Conservation (phyloP, 2,113 vertebrate genomes). For the Psittacus erithacus region DNA sequence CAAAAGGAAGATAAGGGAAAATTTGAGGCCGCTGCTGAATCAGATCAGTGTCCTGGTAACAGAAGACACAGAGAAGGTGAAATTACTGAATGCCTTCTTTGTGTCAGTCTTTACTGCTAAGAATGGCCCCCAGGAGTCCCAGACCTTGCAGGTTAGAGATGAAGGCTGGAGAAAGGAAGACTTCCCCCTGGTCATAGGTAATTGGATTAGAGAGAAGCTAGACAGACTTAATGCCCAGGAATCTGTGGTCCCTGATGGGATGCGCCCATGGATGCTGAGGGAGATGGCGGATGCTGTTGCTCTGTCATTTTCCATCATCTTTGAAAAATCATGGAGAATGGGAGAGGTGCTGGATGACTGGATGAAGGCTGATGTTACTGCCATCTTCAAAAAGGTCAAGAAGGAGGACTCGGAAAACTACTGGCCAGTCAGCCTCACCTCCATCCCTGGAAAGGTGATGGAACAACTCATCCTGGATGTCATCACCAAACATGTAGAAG, state of each 20-base stretch:
- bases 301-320: neutral
- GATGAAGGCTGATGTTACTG: neutral
- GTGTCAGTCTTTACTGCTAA: neutral
- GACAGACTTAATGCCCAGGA: neutral
- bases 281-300: neutral
- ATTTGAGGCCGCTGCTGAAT: neutral
- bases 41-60: neutral
- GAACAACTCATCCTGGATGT: no score
- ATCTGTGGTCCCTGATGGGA: neutral
- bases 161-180: neutral
- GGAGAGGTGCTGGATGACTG: neutral
- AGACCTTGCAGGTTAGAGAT: neutral
- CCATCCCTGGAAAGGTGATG: no score
- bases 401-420: neutral
- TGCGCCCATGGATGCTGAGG: neutral
- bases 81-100: neutral
- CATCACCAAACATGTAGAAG: no score
- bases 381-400: neutral
- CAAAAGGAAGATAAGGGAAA: neutral
- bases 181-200: neutral
- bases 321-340: neutral
- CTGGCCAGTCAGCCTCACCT: no score
- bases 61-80: neutral
- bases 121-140: neutral
- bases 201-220: neutral